Percentiles rank a stretch among this genome's conserved stretches.
These are phyloP conservation scores for Bufo bufo DNA, from an alignment of 2,113 vertebrate species.

Conservation along the genomic window DNA sequence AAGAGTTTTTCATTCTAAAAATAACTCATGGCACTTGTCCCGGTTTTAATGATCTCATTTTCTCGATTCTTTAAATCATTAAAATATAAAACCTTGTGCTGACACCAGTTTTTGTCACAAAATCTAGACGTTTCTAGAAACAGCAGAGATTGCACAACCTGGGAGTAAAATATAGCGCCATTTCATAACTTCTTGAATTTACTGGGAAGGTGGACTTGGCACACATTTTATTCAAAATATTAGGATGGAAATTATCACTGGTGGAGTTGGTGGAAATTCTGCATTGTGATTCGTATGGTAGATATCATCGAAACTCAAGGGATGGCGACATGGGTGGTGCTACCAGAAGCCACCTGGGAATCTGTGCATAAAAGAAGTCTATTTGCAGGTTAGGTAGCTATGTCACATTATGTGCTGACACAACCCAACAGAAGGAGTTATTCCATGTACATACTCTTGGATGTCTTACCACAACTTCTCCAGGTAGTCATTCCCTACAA, in stretches of 20 bases:
- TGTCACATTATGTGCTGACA: too few relatives aligned
- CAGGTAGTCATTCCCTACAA: too few relatives aligned
- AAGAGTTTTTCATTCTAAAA: neutral
- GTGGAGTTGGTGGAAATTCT: too few relatives aligned
- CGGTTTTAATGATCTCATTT: neutral
- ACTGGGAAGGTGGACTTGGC: neutral
- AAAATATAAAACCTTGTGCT: neutral
- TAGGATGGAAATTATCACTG: neutral
- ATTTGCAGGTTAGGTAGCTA: too few relatives aligned
- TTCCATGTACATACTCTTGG: too few relatives aligned
- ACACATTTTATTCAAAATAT: neutral
- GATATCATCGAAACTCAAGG: too few relatives aligned
- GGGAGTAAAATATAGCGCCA: neutral
- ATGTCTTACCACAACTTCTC: too few relatives aligned
- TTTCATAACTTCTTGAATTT: neutral
- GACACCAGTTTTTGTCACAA: neutral
- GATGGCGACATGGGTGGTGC: too few relatives aligned
- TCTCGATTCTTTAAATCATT: neutral
- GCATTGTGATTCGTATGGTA: too few relatives aligned
- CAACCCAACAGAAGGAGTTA: too few relatives aligned
- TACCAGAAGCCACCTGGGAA: too few relatives aligned
- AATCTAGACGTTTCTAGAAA: neutral
- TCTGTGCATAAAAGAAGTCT: too few relatives aligned
- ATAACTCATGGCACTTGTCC: neutral
- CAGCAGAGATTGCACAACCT: neutral